Evolutionary conservation across 2,797 vertebrate species (phyloP).

Genomic region (Huso huso): DNA sequence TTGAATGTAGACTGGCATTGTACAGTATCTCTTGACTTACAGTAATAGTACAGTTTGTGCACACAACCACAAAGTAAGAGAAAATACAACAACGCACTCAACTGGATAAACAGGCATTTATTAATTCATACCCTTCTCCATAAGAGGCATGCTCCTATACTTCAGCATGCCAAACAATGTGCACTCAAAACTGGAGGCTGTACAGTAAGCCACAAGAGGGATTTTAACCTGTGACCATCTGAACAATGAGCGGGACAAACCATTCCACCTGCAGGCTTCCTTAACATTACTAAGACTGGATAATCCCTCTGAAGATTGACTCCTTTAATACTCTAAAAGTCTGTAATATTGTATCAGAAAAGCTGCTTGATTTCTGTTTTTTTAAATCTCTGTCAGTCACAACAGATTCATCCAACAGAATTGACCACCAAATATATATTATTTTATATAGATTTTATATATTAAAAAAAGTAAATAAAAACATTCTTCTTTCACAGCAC

Average conservation of each 20-base stretch:
- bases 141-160: neutral
- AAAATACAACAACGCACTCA: neutral
- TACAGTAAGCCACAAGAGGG: neutral
- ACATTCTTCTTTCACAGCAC: neutral
- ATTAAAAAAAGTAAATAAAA: neutral
- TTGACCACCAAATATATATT: constrained; percentile 6
- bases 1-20: too few species aligned
- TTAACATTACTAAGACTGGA: neutral
- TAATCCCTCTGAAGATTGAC: neutral
- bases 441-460: neutral
- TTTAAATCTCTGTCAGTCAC: neutral
- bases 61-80: neutral
- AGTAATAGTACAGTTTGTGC: too few species aligned
- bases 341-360: too few species aligned
- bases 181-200: neutral
- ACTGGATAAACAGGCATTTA: neutral
- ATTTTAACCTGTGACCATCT: neutral
- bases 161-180: neutral
- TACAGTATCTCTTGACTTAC: too few species aligned
- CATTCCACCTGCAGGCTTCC: neutral
- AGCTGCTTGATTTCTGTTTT: too few species aligned
- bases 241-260: neutral
- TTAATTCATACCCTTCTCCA: neutral
- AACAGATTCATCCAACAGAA: constrained; percentile 3
- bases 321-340: too few species aligned